These are phyloP conservation scores for Vollenhovia emeryi DNA, from an alignment of 1,140 invertebrate species.

Conservation along the genomic window DNA sequence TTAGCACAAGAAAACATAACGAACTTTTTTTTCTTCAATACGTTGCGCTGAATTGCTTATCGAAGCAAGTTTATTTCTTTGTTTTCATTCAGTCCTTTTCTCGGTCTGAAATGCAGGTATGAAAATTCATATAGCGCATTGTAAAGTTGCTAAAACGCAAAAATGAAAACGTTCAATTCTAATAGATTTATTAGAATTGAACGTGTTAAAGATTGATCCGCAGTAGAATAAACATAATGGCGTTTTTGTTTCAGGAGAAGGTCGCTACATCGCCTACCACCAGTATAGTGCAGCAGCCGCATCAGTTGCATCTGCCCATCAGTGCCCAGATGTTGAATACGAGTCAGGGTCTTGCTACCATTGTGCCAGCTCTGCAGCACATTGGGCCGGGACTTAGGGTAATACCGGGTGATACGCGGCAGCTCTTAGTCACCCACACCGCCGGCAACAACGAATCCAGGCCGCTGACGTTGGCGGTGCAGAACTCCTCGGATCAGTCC, in stretches of 20 bases:
- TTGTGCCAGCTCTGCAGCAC: constrained; percentile 83
- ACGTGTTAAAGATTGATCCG: background rate
- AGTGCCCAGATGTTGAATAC: constrained; percentile 84
- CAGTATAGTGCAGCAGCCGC: constrained; percentile 75
- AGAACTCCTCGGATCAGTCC: constrained; percentile 77
- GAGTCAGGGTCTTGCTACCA: constrained; percentile 81
- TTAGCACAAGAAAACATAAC: too few relatives aligned
- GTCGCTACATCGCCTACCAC: constrained; percentile 71
- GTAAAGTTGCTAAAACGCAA: too few relatives aligned
- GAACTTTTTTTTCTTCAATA: too few relatives aligned
- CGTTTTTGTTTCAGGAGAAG: constrained; percentile 75
- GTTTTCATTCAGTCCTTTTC: background rate
- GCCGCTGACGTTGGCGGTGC: constrained; percentile 78
- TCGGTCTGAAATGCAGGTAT: background rate
- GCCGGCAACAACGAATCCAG: constrained; percentile 79
- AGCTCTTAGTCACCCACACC: constrained; percentile 81
- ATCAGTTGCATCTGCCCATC: constrained; percentile 83
- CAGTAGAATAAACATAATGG: background rate
- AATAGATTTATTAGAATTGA: background rate
- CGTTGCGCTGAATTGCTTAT: too few relatives aligned
- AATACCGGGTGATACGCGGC: constrained; percentile 82
- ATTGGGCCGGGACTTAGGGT: constrained; percentile 81
- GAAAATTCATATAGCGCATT: background rate
- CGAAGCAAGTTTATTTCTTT: background rate
- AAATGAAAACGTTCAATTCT: background rate